Percentiles rank a stretch among this genome's conserved stretches.
Evolutionary conservation across 2,797 vertebrate species (phyloP).

Genomic region (Uromys caudimaculatus): DNA sequence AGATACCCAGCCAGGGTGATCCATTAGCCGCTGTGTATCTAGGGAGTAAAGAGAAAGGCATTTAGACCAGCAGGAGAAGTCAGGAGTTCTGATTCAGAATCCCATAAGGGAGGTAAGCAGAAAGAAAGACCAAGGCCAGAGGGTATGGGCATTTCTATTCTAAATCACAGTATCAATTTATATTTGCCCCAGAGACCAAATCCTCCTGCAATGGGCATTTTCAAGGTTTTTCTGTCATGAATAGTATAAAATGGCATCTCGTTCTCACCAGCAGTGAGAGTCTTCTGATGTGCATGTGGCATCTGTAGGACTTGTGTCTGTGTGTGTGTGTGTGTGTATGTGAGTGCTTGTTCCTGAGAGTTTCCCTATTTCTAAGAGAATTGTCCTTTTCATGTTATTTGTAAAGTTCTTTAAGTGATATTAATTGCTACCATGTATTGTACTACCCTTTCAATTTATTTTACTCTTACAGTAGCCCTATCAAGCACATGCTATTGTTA

Average conservation of each 20-base stretch:
- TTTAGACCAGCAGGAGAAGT: not conserved
- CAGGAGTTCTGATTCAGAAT: conserved; percentile 18
- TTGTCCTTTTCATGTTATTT: conserved; percentile 27
- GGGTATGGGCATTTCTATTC: conserved; percentile 35
- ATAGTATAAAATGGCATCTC: conserved; percentile 39
- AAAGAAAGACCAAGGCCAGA: conserved; percentile 29
- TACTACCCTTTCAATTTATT: conserved; percentile 26
- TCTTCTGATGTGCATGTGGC: not conserved
- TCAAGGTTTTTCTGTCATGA: conserved; percentile 19
- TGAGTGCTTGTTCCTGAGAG: conserved; percentile 27
- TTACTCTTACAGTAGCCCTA: conserved; percentile 40
- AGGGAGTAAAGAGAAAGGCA: not conserved
- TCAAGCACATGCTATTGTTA: not conserved
- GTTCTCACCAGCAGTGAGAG: not conserved
- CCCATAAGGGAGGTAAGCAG: not conserved
- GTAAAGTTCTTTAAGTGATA: conserved; percentile 39
- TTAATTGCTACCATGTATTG: conserved; percentile 26
- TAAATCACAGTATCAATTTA: conserved; percentile 30
- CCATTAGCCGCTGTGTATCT: not conserved
- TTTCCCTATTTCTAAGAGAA: conserved; percentile 23
- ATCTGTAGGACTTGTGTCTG: not conserved
- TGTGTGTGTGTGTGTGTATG: not conserved
- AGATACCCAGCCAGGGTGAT: not conserved
- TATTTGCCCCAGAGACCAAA: conserved; percentile 31
- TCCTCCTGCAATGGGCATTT: conserved; percentile 30